These are phyloP conservation scores for Craterocephalus amniculus DNA, from an alignment of 2,797 vertebrate genomes.

Conservation along the genomic window DNA sequence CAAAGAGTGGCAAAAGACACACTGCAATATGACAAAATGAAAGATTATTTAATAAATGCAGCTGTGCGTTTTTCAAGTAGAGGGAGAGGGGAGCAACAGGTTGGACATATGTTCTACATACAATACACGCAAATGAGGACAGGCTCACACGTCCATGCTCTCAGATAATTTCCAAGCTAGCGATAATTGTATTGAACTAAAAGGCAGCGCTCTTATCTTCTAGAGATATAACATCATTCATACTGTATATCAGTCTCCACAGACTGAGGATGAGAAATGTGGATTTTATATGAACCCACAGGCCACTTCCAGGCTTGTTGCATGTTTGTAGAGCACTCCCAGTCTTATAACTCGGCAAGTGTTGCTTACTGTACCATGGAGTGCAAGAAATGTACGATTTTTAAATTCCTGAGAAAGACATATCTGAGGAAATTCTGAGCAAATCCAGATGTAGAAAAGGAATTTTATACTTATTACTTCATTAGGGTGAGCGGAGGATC, in stretches of 20 bases:
- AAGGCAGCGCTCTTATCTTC: conserved; percentile 44
- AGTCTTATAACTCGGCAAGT: not conserved
- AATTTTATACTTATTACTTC: conserved; percentile 10
- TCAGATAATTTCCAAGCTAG: conserved; percentile 45
- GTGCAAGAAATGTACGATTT: not conserved
- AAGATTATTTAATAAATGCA: conserved; percentile 70
- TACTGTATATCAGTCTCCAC: conserved; percentile 61
- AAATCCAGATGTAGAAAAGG: conserved; percentile 15
- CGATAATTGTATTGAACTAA: conserved; percentile 58
- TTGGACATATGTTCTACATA: conserved; percentile 41
- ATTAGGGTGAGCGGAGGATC: conserved; percentile 3
- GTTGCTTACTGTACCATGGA: conserved; percentile 4
- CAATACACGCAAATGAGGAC: conserved; percentile 10
- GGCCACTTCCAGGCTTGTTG: conserved; percentile 33
- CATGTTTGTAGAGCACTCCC: conserved; percentile 11
- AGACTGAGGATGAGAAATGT: conserved; percentile 68
- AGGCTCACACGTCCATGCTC: conserved; percentile 1
- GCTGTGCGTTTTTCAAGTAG: conserved; percentile 31
- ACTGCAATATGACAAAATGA: conserved; percentile 54
- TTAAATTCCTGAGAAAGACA: not conserved
- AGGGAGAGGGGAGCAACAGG: conserved; percentile 37
- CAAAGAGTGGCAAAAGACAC: conserved; percentile 49
- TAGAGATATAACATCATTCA: conserved; percentile 64
- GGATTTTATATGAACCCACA: conserved; percentile 56
- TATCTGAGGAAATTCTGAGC: not conserved